phyloP scores from a whole-genome alignment of 2,888 invertebrate species.

The Omphaloscelis lunosa region DNA sequence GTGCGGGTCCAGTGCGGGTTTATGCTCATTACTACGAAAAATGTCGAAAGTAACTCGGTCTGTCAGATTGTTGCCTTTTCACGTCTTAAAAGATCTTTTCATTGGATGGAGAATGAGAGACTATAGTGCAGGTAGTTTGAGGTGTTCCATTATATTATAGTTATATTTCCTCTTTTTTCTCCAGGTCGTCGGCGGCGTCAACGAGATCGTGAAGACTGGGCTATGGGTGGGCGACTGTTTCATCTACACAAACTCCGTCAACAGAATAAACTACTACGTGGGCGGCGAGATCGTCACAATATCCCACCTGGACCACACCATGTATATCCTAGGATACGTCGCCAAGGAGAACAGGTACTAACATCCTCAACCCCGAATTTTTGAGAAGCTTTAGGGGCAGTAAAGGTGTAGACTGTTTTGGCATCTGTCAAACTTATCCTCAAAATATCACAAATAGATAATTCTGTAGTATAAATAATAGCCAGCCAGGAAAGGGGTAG shows the following conservation, averaged over 20 bases:
- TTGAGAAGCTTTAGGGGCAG: neutral
- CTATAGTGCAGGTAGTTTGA: no score
- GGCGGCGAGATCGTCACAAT: constrained; percentile 99
- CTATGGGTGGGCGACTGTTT: constrained; percentile 99
- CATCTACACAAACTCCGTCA: constrained; percentile 99
- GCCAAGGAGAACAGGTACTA: constrained; percentile 96
- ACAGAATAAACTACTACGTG: constrained; percentile 99
- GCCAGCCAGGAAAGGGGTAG: no score
- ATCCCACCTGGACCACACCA: constrained; percentile 98
- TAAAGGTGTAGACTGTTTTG: neutral
- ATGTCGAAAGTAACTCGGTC: neutral
- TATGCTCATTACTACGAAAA: neutral
- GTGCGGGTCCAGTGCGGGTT: neutral
- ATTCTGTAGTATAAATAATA: neutral
- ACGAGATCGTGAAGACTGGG: constrained; percentile 98
- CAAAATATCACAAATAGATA: neutral
- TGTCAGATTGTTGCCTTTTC: neutral
- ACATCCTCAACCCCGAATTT: neutral
- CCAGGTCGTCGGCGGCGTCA: constrained; percentile 96
- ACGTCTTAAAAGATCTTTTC: neutral
- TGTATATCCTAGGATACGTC: constrained; percentile 99
- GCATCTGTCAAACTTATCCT: neutral
- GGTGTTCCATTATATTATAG: neutral
- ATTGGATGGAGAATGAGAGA: neutral
- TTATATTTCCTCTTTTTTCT: neutral